Evolutionary conservation across 2,113 vertebrate species (phyloP), one percentile per base, ranked within the genome.

Genomic region (Lepidothrix coronata): DNA sequence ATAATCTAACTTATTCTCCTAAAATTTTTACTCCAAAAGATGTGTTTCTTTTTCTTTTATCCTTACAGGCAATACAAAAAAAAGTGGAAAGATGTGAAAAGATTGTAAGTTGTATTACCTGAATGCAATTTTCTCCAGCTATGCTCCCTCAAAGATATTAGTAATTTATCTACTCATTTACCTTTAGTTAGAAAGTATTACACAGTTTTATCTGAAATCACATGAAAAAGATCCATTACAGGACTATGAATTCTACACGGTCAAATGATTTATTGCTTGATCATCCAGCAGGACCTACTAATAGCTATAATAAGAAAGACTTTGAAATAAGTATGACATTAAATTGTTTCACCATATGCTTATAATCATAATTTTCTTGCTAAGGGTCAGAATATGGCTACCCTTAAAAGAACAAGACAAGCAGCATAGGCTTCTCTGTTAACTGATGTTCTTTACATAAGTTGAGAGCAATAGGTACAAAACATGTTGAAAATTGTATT

Each of bases 261-360:
- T 46, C 59, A 94, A 77, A 80, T 51, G 75, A 93, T 91, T 66
- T 86, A 95, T 91, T 92, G 14, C 76, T 77, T 67, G 73, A 85
- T 92, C 89, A 75, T 75, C 48, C 57, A 88, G 20, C 4, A 85
- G 49, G 39, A 86, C 43, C 43, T 87, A 80, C 82, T 88, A 85
- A 84, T 74, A 95, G 51, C 31, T 85, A 24, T 21, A 88, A 75
- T 44, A 81, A 43, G 24, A 20, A 87, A 81, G 33, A 49, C 23
- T 83, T 68, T 43, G 30, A 88, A 94, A 86, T 59, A 84, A 80
- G 25, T 57, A 71, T 84, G 48, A 44, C 67, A 72, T 84, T 83
- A 74, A 70, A 43, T 66, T 77, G 2, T 93, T 95, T 91, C n/a
- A 88, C 74, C 84, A 81, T 91, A 94, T 88, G 85, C 37, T 91